phyloP scores from a whole-genome alignment of 2,797 vertebrate genomes.

The Protonibea diacanthus region DNA sequence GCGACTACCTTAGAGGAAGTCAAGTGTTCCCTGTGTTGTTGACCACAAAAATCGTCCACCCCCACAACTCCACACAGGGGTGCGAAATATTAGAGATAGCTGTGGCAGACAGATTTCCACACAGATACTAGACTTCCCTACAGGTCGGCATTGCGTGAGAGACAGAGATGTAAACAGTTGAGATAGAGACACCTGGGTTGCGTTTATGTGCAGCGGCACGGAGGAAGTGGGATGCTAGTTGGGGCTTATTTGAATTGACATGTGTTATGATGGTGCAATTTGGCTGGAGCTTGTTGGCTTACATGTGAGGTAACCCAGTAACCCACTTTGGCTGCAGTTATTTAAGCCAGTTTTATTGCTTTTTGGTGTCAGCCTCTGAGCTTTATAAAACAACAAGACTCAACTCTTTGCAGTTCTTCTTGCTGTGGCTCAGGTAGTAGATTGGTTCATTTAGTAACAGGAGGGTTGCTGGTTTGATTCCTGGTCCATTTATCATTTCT shows the following conservation, averaged over 20 bases:
- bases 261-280: conserved; percentile 27
- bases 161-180: conserved; percentile 50
- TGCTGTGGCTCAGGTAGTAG: too few relatives aligned
- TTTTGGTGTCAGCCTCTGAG: not conserved
- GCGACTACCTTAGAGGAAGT: conserved; percentile 50
- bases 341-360: not conserved
- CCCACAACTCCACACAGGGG: conserved; percentile 59
- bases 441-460: too few relatives aligned
- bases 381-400: not conserved
- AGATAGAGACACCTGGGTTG: conserved; percentile 64
- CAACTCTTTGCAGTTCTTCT: not conserved
- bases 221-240: conserved; percentile 11
- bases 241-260: conserved; percentile 38
- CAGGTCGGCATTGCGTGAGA: conserved; percentile 62
- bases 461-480: too few relatives aligned
- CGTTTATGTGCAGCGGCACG: conserved; percentile 26
- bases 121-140: conserved; percentile 41
- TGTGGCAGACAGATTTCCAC: conserved; percentile 69
- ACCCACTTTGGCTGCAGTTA: conserved; percentile 14
- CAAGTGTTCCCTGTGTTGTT: conserved; percentile 38
- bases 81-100: conserved; percentile 81
- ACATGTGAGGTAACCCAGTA: conserved; percentile 26
- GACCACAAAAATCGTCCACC: conserved; percentile 44
- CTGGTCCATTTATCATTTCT: too few relatives aligned
- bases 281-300: not conserved